These are phyloP conservation scores for Lysiphlebus fabarum DNA, from an alignment of 1,140 invertebrate genomes.

Conservation along the genomic window DNA sequence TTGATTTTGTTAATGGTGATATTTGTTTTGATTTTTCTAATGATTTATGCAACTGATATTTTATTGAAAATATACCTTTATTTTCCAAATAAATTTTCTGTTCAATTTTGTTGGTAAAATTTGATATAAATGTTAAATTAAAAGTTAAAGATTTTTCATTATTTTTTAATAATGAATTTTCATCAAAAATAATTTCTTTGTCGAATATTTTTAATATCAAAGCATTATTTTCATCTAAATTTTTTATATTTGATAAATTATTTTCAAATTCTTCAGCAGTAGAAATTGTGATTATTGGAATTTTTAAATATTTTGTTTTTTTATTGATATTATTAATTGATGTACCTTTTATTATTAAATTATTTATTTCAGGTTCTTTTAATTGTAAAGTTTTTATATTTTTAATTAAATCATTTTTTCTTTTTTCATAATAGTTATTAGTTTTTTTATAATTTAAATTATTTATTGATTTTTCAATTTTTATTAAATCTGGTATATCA, in stretches of 20 bases:
- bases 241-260: no score
- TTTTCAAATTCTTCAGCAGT: no score
- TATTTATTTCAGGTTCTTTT: conserved; percentile 25
- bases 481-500: conserved; percentile 44
- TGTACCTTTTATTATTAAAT: conserved; percentile 26
- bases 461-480: conserved; percentile 34
- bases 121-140: not conserved
- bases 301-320: no score
- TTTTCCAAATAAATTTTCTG: not conserved
- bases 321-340: not conserved
- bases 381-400: conserved; percentile 25
- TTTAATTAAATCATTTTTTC: conserved; percentile 19
- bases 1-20: not conserved
- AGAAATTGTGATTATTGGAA: no score
- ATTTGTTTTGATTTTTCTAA: not conserved
- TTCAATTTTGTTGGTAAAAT: not conserved
- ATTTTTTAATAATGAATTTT: not conserved
- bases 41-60: not conserved
- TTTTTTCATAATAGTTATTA: conserved; percentile 27
- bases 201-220: not conserved
- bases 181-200: not conserved
- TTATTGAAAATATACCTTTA: not conserved
- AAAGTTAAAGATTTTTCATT: not conserved
- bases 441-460: conserved; percentile 12
- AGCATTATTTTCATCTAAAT: no score